Evolutionary conservation across 2,888 invertebrate species (phyloP), one percentile per base, ranked within the genome.

Genomic region (Lithophane ornitopus): DNA sequence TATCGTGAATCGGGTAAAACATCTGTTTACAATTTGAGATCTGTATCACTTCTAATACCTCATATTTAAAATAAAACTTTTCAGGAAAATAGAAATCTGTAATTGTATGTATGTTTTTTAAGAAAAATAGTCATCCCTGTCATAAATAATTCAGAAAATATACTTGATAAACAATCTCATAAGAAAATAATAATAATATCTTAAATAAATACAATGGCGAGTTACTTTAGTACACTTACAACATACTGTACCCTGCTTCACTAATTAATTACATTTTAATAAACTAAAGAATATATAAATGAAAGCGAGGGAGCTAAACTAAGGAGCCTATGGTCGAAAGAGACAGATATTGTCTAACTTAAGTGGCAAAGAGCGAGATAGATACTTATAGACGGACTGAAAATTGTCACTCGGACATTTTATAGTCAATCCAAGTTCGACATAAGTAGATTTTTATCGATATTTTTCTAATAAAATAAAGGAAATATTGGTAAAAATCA

Each of bases 111-210:
- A 44, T 11, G 41, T 11, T 44, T 44, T 52, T 56, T 34, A 62
- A 46, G 16, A 34, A 26, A 28, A 69, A 67, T n/a, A 41, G n/a
- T 12, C 9, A 46, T 58, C 65, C 77, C 85, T 76, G 85, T 58
- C 44, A 46, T 62, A 63, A 77, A 78, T 82, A 83, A 82, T 85
- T 82, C 82, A 65, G 70, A 66, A 82, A 71, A 74, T 84, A 72
- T 34, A 73, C 28, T 61, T 28, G 3, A 34, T 79, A 41, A 49
- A 56, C 7, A 68, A 74, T 81, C 58, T 84, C 66, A 80, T 65
- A 85, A 67, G 85, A 58, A 69, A 65, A 84, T 80, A 80, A 77
- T 70, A 7, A 59, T 54, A 59, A 28, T 19, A 52, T 41, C 34
- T 58, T 52, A 67, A 82, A 56, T 61, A 52, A 58, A 34, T n/a